A percentile compares a stretch with the other conserved stretches of the same genome.
Conservation (phyloP, 1,140 invertebrate species). For the Copidosoma floridanum region DNA sequence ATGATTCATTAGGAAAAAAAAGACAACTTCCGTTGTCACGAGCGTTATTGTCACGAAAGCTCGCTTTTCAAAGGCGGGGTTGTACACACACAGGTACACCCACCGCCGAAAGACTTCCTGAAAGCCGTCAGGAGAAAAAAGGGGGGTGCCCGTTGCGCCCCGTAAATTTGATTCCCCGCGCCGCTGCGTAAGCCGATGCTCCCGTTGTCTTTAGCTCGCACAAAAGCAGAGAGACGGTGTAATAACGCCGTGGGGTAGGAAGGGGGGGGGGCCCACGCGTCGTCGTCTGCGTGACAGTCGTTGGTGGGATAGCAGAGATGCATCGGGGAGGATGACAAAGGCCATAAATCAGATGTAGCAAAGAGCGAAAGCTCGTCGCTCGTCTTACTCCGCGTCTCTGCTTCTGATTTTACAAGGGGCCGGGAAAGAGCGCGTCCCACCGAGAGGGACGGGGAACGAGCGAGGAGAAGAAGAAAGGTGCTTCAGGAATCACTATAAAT, state of each 20-base stretch:
- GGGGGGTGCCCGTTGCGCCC: not conserved
- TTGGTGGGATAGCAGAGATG: slow-evolving; percentile 25
- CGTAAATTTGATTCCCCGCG: slow-evolving; percentile 17
- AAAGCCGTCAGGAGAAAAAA: too few species aligned
- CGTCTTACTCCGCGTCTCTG: too few species aligned
- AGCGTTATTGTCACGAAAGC: too few species aligned
- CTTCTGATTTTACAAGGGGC: not conserved
- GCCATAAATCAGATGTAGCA: slow-evolving; percentile 36
- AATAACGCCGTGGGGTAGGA: not conserved
- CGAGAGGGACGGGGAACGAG: slow-evolving; percentile 21
- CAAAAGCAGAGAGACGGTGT: not conserved
- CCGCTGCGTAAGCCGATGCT: not conserved
- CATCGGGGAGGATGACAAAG: slow-evolving; percentile 36
- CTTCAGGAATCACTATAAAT: slow-evolving; percentile 55
- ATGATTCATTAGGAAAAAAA: too few species aligned
- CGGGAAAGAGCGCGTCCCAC: too few species aligned
- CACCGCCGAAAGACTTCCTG: too few species aligned
- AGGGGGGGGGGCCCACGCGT: not conserved
- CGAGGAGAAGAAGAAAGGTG: slow-evolving; percentile 30
- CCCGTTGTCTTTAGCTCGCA: not conserved
- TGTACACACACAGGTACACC: too few species aligned
- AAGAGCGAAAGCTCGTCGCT: too few species aligned
- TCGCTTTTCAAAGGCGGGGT: too few species aligned
- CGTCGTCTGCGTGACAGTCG: not conserved
- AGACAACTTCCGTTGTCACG: too few species aligned